These are phyloP conservation scores for Podotricha telesiphe DNA, from an alignment of 2,888 invertebrate genomes.

Conservation along the genomic window DNA sequence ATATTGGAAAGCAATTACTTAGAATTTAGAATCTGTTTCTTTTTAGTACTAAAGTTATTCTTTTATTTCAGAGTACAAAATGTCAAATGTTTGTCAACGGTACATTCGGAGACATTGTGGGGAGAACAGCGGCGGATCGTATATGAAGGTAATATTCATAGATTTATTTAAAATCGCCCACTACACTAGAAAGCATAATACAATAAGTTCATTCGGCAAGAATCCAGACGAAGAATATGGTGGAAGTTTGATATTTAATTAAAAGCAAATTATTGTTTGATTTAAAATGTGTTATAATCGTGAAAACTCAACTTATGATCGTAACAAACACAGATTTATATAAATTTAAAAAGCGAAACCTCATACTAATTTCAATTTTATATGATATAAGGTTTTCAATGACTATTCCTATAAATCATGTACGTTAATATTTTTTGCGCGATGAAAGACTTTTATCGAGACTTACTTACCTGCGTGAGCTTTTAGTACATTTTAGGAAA, in stretches of 20 bases:
- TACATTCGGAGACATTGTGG: constrained; percentile 71
- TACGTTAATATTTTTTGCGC: constrained; percentile 5
- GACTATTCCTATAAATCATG: background rate
- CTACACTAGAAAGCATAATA: too few relatives aligned
- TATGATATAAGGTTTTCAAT: background rate
- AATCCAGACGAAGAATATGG: too few relatives aligned
- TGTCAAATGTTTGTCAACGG: constrained; percentile 68
- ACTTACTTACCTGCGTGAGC: background rate
- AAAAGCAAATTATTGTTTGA: too few relatives aligned
- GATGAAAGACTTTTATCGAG: background rate
- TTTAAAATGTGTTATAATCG: too few relatives aligned
- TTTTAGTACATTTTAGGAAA: background rate
- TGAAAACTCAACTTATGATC: too few relatives aligned
- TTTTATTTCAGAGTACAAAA: constrained; percentile 35
- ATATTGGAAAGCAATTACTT: background rate
- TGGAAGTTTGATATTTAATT: too few relatives aligned
- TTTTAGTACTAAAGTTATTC: background rate
- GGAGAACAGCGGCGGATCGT: constrained; percentile 71
- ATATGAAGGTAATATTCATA: constrained; percentile 69
- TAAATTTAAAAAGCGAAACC: too few relatives aligned
- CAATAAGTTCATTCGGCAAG: too few relatives aligned
- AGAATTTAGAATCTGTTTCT: background rate
- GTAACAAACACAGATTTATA: too few relatives aligned
- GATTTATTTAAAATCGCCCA: too few relatives aligned
- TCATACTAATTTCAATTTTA: background rate